Base-by-base conservation (phyloP, 2,113 vertebrate species). In the Gobiocypris rarus region DNA sequence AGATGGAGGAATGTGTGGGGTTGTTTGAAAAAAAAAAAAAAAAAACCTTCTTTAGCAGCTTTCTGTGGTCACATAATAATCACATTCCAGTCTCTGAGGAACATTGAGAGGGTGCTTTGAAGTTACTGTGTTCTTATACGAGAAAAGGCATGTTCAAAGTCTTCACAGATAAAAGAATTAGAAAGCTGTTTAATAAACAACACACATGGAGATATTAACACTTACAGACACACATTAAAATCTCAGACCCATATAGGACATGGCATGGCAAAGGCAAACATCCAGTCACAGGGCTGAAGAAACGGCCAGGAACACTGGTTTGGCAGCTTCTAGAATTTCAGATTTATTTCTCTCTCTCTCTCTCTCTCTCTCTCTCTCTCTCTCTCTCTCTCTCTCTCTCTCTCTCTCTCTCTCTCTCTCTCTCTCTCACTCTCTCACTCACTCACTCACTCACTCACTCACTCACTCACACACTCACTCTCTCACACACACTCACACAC, bases 11-110 rank as follows among this genome's bases (percentile, higher is more conserved):
- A 71, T 82, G 63, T 67, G 15, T 31, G 59, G 1, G n/a, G 70
- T 24, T 59, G 31, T 31, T 84, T 50, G 58, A 43, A n/a, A 63
- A 24, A 56, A 45, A 70, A 28, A 43, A n/a, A 63, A 24, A 56
- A 31, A 5, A 31, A 31, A 31, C 31, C 14, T 69, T 9, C 28
- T 81, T 45, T 67, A 83, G 81, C 75, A 67, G 69, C 67, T 65
- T 58, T 65, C 13, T 78, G 54, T 76, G 76, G 43, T 81, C 86
- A 84, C 86, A 85, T 85, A 85, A 87, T 82, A 77, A 81, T 78
- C 26, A 78, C 54, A 87, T 87, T 87, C 83, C 83, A 73, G 54
- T 31, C 19, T 81, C 65, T 41, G 81, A 48, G 73, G 24, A 26
- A 84, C 83, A 78, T 73, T 45, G 43, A 14, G 10, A 38, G 80